Conservation (phyloP, 2,888 invertebrate genomes). For the Cerceris rybyensis region DNA sequence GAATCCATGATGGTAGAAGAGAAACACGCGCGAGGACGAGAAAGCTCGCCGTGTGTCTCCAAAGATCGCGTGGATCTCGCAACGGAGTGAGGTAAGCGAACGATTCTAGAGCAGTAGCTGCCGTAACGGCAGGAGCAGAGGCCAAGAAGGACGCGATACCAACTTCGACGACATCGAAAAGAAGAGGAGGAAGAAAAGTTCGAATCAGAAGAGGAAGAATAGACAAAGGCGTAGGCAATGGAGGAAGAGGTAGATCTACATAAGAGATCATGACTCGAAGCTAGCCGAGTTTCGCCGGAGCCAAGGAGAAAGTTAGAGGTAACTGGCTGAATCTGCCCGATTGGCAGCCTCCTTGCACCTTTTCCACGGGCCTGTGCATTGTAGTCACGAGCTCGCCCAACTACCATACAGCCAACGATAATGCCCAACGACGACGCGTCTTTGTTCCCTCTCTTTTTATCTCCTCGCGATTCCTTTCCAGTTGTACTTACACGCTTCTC, state of each 20-base stretch:
- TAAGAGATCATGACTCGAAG: constrained; percentile 76
- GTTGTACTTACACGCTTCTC: constrained; percentile 29
- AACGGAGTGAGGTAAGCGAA: constrained; percentile 63
- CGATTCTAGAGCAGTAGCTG: constrained; percentile 62
- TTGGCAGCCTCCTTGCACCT: constrained; percentile 67
- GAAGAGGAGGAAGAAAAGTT: background rate
- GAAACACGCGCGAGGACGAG: constrained; percentile 35
- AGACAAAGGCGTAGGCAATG: constrained; percentile 29
- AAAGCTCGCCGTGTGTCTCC: constrained; percentile 58
- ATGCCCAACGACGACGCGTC: constrained; percentile 63
- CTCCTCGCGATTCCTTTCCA: constrained; percentile 6
- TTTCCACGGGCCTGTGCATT: constrained; percentile 67
- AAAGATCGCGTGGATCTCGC: constrained; percentile 59
- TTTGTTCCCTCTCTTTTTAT: constrained; percentile 38
- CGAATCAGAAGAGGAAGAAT: constrained; percentile 32
- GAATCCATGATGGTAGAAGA: constrained; percentile 39
- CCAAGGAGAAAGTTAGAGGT: constrained; percentile 76
- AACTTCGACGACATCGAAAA: background rate
- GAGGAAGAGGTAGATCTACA: constrained; percentile 70
- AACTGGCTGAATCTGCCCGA: constrained; percentile 74
- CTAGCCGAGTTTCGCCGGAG: constrained; percentile 76
- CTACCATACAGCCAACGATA: constrained; percentile 62
- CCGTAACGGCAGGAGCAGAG: constrained; percentile 30
- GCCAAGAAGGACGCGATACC: constrained; percentile 14
- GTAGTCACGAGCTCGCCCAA: constrained; percentile 71